These are phyloP conservation scores for Triplophysa tibetana DNA, from an alignment of 2,113 vertebrate genomes.

Conservation along the genomic window DNA sequence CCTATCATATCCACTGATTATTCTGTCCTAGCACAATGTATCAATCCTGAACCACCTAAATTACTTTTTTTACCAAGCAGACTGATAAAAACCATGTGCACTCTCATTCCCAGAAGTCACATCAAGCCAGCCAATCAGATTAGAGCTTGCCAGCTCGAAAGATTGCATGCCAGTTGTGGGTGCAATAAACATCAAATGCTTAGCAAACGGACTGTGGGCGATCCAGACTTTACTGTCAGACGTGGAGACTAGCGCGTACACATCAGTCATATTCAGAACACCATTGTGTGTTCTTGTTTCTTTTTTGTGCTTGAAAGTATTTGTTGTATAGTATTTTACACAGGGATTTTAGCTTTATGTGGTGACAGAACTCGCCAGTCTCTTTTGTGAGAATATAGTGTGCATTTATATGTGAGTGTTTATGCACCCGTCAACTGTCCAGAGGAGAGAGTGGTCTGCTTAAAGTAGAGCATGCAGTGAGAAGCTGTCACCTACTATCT, in stretches of 20 bases:
- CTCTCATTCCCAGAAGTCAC: too few relatives aligned
- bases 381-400: slow-evolving; percentile 47
- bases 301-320: slow-evolving; percentile 28
- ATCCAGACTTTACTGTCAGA: too few relatives aligned
- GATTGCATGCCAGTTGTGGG: too few relatives aligned
- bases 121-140: too few relatives aligned
- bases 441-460: slow-evolving; percentile 27
- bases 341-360: not conserved
- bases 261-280: not conserved
- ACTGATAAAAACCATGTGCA: too few relatives aligned
- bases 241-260: not conserved
- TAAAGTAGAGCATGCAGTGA: slow-evolving; percentile 28
- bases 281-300: not conserved
- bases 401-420: slow-evolving; percentile 22
- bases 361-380: not conserved
- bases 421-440: slow-evolving; percentile 44
- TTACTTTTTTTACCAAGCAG: too few relatives aligned
- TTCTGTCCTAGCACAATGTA: too few relatives aligned
- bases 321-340: not conserved
- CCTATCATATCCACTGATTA: too few relatives aligned
- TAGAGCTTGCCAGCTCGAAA: too few relatives aligned
- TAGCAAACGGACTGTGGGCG: too few relatives aligned
- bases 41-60: too few relatives aligned
- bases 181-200: too few relatives aligned
- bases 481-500: slow-evolving; percentile 45